Evolutionary conservation across 1,140 invertebrate species (phyloP), one percentile per base, ranked within the genome.

Genomic region (Pygmarrhopalites habei): DNA sequence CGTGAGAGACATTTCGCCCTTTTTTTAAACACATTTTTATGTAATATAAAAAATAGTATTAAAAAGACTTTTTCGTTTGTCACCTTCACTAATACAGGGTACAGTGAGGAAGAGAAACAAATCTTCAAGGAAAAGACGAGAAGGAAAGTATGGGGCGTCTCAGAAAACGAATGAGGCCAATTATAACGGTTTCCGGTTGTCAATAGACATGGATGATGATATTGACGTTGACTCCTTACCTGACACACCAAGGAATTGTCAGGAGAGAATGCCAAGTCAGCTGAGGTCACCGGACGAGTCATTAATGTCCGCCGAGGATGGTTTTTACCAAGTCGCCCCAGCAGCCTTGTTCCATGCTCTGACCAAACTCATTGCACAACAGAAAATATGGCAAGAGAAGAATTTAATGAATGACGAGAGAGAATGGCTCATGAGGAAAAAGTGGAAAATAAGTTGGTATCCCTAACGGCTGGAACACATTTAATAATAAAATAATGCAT

Each of bases 391-490:
- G 17, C 60, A 47, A 58, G 62, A 58, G 19, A 52, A 52, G 25
- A 51, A 61, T 25, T n/a, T n/a, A n/a, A 17, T 49, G 1, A 51
- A 64, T 21, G 60, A 60, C 23, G 66, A 68, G 14, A 58, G 60
- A n/a, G 28, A 28, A 3, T 71, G 69, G 69, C 65, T 28, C 14
- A 66, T 68, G 51, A 30, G 66, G 26, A 62, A 56, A 23, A 71
- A 71, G 32, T 71, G 69, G 69, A 64, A 49, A 44, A 14, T 3
- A 3, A 56, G 64, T 3, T 71, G 69, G 69, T 71, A 71, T 51
- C 62, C 68, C 12, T 7, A 52, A n/a, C 10, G 15, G 7, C 7
- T 12, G 17, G 44, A 47, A 19, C 44, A 47, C n/a, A 10, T 47
- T n/a, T 47, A 25, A 47, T 35, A 7, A 7, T 35, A 35, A 35